phyloP scores from a whole-genome alignment of 2,797 vertebrate species.

The Rhabdophis nuchalis region DNA sequence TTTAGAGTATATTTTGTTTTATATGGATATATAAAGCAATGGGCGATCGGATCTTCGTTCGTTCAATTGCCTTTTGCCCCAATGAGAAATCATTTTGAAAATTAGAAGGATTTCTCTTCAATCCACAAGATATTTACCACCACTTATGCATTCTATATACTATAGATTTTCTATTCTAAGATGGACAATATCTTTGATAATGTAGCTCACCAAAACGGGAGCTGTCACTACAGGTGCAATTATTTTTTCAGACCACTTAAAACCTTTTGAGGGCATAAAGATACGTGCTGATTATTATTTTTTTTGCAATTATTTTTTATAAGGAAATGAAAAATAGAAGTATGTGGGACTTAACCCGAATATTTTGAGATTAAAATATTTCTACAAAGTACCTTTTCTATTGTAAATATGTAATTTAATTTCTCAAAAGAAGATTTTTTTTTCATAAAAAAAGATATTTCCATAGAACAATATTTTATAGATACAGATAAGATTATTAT shows the following conservation, averaged over 20 bases:
- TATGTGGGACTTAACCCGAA: constrained; percentile 65
- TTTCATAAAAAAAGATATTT: constrained; percentile 67
- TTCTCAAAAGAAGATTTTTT: constrained; percentile 62
- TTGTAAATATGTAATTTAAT: constrained; percentile 82
- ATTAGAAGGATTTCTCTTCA: constrained; percentile 50
- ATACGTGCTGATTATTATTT: constrained; percentile 60
- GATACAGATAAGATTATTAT: constrained; percentile 72
- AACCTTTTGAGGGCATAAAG: constrained; percentile 49
- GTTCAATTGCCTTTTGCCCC: constrained; percentile 46
- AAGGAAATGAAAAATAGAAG: constrained; percentile 52
- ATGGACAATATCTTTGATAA: constrained; percentile 43
- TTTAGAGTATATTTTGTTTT: constrained; percentile 45
- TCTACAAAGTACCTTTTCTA: constrained; percentile 64
- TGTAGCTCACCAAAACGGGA: constrained; percentile 51
- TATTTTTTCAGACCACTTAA: constrained; percentile 49
- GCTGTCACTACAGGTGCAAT: constrained; percentile 57
- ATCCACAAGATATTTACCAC: constrained; percentile 43
- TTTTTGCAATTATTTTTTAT: constrained; percentile 61
- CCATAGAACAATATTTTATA: constrained; percentile 76
- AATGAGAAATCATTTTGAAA: constrained; percentile 53
- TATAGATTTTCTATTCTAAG: constrained; percentile 52
- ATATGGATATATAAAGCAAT: not conserved
- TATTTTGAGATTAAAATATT: constrained; percentile 63
- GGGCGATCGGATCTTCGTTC: constrained; percentile 33
- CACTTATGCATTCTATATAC: constrained; percentile 50